phyloP scores from a whole-genome alignment of 2,888 invertebrate species.

The Tinea trinotella region DNA sequence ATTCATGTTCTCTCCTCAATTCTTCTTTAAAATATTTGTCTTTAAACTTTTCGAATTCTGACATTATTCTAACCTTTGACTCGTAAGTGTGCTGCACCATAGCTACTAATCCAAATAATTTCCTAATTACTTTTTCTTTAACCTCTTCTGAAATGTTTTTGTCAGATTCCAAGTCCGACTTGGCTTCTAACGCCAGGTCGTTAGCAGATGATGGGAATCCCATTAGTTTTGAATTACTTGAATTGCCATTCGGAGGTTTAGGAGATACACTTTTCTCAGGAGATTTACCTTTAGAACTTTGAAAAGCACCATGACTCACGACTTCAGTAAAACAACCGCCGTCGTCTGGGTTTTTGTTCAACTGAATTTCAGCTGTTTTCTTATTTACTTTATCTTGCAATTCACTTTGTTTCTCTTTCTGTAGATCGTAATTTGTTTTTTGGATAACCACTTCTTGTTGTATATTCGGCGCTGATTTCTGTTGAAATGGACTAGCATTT shows the following conservation, averaged over 20 bases:
- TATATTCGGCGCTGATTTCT: conserved; percentile 1
- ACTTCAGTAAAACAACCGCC: conserved; percentile 62
- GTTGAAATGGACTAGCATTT: conserved; percentile 40
- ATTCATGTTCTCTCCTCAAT: conserved; percentile 53
- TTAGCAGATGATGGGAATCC: conserved; percentile 65
- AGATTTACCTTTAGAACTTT: conserved; percentile 35
- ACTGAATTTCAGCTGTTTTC: conserved; percentile 56
- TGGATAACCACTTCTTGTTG: conserved; percentile 36
- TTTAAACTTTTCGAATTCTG: conserved; percentile 59
- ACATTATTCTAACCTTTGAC: conserved; percentile 60
- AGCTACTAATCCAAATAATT: conserved; percentile 53
- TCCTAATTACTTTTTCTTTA: conserved; percentile 59
- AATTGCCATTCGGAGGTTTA: conserved; percentile 34
- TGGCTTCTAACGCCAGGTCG: conserved; percentile 58
- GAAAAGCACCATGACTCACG: conserved; percentile 59
- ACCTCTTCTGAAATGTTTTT: conserved; percentile 52
- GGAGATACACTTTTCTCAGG: conserved; percentile 32
- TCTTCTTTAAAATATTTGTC: conserved; percentile 58
- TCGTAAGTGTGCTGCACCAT: conserved; percentile 65
- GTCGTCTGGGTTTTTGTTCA: conserved; percentile 42
- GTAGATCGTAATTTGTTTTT: conserved; percentile 46
- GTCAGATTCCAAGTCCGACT: conserved; percentile 62
- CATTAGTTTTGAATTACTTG: conserved; percentile 42
- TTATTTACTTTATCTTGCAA: conserved; percentile 53
- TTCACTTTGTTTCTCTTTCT: conserved; percentile 56